These are phyloP conservation scores for Amphilophus citrinellus DNA, from an alignment of 2,113 vertebrate genomes.

Conservation along the genomic window DNA sequence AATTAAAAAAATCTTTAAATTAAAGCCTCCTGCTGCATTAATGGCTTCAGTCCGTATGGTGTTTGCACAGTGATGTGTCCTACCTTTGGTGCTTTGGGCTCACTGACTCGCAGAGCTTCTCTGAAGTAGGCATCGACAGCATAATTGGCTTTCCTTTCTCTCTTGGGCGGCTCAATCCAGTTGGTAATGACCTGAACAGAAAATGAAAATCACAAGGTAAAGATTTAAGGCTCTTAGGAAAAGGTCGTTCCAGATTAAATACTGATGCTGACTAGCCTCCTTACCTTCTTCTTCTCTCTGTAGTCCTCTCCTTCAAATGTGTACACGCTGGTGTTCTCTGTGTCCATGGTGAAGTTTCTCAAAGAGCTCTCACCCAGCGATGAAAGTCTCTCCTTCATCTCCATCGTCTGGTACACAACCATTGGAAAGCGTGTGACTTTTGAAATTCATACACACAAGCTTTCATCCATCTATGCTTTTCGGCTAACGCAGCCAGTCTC, in stretches of 20 bases:
- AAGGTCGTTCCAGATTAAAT: neutral
- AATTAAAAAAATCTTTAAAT: too few species aligned
- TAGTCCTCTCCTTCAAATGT: slow-evolving; percentile 99
- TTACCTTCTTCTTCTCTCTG: slow-evolving; percentile 98
- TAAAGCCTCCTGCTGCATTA: neutral
- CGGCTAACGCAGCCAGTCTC: neutral
- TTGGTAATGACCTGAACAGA: slow-evolving; percentile 90
- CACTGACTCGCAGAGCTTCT: slow-evolving; percentile 97
- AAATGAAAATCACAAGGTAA: neutral
- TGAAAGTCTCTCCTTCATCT: slow-evolving; percentile 95
- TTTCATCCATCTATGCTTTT: neutral
- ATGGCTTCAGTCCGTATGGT: neutral
- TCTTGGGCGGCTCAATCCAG: slow-evolving; percentile 98
- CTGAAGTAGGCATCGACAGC: slow-evolving; percentile 98
- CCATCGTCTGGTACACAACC: slow-evolving; percentile 86
- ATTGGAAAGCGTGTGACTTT: neutral
- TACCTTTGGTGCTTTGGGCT: slow-evolving; percentile 99
- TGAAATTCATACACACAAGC: neutral
- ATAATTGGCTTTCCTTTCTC: slow-evolving; percentile 98
- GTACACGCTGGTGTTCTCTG: slow-evolving; percentile 96
- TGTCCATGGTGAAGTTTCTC: slow-evolving; percentile 98
- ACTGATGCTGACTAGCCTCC: neutral
- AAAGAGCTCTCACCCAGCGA: slow-evolving; percentile 94
- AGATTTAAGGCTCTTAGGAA: neutral
- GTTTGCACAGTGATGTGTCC: neutral